phyloP scores from a whole-genome alignment of 1,140 invertebrate species.

The Teleopsis dalmanni region DNA sequence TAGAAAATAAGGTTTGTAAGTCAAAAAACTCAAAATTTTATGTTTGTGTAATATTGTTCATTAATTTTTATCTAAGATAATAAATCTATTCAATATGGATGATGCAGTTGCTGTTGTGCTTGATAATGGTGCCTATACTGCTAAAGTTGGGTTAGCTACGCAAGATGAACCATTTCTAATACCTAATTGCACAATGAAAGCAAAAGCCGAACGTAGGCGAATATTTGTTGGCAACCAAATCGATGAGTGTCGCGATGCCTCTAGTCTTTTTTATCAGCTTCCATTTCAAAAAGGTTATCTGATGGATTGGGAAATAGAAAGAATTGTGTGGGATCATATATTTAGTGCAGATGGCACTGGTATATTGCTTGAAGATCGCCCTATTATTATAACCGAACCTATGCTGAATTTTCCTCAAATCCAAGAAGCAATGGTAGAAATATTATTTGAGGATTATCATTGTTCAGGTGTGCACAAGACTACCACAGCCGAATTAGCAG shows the following conservation, averaged over 20 bases:
- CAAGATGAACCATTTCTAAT: constrained; percentile 59
- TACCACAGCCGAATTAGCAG: constrained; percentile 65
- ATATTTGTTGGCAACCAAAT: constrained; percentile 91
- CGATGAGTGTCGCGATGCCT: constrained; percentile 92
- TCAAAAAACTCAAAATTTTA: neutral
- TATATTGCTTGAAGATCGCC: constrained; percentile 66
- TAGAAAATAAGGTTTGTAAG: neutral
- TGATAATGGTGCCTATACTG: constrained; percentile 80
- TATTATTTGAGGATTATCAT: constrained; percentile 97
- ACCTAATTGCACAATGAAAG: constrained; percentile 97
- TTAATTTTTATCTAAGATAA: too few species aligned
- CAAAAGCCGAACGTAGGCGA: constrained; percentile 87
- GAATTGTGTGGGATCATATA: constrained; percentile 93
- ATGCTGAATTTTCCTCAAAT: constrained; percentile 88
- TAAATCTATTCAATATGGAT: neutral
- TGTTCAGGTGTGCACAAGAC: constrained; percentile 76
- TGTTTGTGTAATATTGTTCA: neutral
- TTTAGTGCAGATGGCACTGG: constrained; percentile 84
- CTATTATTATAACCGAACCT: constrained; percentile 89
- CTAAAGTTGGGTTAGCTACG: constrained; percentile 73
- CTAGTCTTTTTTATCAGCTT: constrained; percentile 87
- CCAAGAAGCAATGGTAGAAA: constrained; percentile 89
- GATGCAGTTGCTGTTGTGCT: constrained; percentile 47
- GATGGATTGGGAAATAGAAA: constrained; percentile 88
- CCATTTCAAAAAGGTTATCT: constrained; percentile 94